Base-by-base conservation (phyloP, 2,888 invertebrate species). In the Pheosia gnoma region DNA sequence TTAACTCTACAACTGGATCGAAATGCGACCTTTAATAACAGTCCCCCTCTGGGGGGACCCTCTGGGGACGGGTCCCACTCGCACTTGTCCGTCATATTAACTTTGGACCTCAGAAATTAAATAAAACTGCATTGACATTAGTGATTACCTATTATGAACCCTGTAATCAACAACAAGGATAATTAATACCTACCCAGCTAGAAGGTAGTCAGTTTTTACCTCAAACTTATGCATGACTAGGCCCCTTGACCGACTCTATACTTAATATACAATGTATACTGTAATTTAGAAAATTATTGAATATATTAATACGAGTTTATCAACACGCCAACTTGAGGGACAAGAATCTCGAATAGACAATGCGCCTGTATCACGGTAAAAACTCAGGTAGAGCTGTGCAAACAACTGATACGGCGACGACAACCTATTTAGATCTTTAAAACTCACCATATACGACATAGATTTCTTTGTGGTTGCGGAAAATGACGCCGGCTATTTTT, bases 331-430 rank as follows among this genome's bases (percentile, higher is more conserved):
- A 71, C 58, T 60, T 59, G 66, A 57, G 68, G 72, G 76, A 74
- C 77, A 74, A 73, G 79, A 81, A 81, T 77, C 72, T 71, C 72
- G 61, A 77, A 75, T 75, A 81, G 83, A 80, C 82, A 82, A 80
- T 78, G 75, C 74, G 70, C 69, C 75, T 72, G 75, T 81, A 75
- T 81, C 79, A 66, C 67, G 61, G 70, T 80, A 84, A 85, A 84
- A 83, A 78, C 75, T 74, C 81, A 85, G 82, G 82, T 81, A 82
- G 77, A 75, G 71, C 68, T 76, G 68, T 72, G 66, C 74, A 72
- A 66, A 77, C 65, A 69, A 66, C 68, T 63, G 67, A 66, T 41
- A n/a, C 47, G 39, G 53, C 60, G 59, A 58, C 66, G 59, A 66
- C 63, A 59, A 59, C 10, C 57, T 36, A 71, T 60, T 68, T 62